phyloP scores from a whole-genome alignment of 2,797 vertebrate species.

The Garrulus glandarius region DNA sequence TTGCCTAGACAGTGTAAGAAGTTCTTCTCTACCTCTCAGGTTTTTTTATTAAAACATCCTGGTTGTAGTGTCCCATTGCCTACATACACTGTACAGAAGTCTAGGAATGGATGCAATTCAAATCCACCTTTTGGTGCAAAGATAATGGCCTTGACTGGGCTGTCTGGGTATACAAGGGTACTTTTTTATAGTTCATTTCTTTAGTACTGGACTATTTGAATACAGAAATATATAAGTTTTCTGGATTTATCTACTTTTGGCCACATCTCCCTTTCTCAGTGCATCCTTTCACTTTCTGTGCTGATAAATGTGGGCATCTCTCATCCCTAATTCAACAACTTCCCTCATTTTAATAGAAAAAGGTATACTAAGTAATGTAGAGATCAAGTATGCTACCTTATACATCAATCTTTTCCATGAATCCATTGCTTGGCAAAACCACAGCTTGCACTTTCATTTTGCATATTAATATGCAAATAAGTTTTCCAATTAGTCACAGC shows the following conservation, averaged over 20 bases:
- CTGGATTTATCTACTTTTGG: neutral
- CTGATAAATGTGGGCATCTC: neutral
- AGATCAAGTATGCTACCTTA: neutral
- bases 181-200: neutral
- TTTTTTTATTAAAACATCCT: neutral
- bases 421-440: slow-evolving; percentile 38
- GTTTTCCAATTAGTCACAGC: slow-evolving; percentile 75
- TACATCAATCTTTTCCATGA: slow-evolving; percentile 22
- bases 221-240: neutral
- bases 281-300: neutral
- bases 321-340: neutral
- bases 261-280: neutral
- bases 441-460: slow-evolving; percentile 67
- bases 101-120: neutral
- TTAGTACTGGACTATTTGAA: neutral
- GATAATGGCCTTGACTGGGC: neutral
- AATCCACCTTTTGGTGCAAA: neutral
- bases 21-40: neutral
- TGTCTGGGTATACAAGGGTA: neutral
- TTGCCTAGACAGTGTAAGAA: too few relatives aligned
- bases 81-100: neutral
- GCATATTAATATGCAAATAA: slow-evolving; percentile 73
- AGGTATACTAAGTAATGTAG: neutral
- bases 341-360: neutral
- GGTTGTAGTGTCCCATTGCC: neutral